These are phyloP conservation scores for Amblyopsis rosae DNA, from an alignment of 2,113 vertebrate genomes.

Conservation along the genomic window DNA sequence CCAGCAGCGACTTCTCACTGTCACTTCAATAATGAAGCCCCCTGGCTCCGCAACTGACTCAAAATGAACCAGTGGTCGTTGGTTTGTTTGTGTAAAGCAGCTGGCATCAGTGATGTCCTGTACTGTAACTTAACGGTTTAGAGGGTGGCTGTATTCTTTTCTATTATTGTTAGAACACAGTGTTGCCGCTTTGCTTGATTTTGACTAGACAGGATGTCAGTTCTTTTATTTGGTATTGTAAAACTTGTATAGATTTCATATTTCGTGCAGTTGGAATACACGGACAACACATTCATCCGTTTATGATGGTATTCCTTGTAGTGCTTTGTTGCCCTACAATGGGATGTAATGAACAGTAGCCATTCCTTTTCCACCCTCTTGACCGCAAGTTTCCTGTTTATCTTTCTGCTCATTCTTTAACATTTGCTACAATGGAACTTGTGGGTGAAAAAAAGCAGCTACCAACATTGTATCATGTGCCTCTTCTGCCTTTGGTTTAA, in stretches of 20 bases:
- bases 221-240: slow-evolving; percentile 80
- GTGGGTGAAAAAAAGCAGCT: slow-evolving; percentile 5
- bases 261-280: slow-evolving; percentile 89
- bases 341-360: slow-evolving; percentile 38
- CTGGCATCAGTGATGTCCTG: slow-evolving; percentile 99
- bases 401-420: slow-evolving; percentile 3
- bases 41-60: slow-evolving; percentile 24
- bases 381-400: slow-evolving; percentile 42
- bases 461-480: background rate
- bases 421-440: background rate
- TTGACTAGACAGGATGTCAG: slow-evolving; percentile 81
- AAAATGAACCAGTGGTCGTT: slow-evolving; percentile 82
- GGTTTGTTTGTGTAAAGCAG: slow-evolving; percentile 93
- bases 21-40: slow-evolving; percentile 25
- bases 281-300: slow-evolving; percentile 62
- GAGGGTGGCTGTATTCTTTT: slow-evolving; percentile 91
- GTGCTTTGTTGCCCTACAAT: slow-evolving; percentile 48
- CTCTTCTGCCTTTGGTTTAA: slow-evolving; percentile 17
- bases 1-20: slow-evolving; percentile 42
- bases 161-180: slow-evolving; percentile 61
- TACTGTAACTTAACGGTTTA: slow-evolving; percentile 82
- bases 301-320: slow-evolving; percentile 45
- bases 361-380: slow-evolving; percentile 43
- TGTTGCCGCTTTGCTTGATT: slow-evolving; percentile 76
- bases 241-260: slow-evolving; percentile 97